phyloP scores from a whole-genome alignment of 2,797 vertebrate species.

The Furcifer pardalis region DNA sequence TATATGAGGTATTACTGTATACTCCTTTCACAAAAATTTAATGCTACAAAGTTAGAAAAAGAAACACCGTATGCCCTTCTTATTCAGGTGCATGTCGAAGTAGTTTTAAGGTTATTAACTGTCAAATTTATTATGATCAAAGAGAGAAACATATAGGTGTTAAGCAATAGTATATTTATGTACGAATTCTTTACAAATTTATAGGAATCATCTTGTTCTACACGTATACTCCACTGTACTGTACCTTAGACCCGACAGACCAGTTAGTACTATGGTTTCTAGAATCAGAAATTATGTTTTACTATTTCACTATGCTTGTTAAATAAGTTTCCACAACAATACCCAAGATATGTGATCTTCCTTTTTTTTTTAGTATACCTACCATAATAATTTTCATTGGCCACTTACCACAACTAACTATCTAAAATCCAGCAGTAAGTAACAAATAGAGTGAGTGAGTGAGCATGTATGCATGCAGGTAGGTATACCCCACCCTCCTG shows the following conservation, averaged over 20 bases:
- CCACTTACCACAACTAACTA: too few species aligned
- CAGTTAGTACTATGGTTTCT: not conserved
- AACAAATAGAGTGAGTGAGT: too few species aligned
- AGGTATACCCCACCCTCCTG: too few species aligned
- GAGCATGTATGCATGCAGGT: too few species aligned
- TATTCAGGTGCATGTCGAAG: not conserved
- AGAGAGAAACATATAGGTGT: not conserved
- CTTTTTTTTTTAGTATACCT: too few species aligned
- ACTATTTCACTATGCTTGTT: not conserved
- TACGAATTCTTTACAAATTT: too few species aligned
- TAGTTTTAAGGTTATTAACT: not conserved
- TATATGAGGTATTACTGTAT: too few species aligned
- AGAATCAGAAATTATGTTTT: not conserved
- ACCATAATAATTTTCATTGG: too few species aligned
- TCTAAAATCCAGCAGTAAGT: too few species aligned
- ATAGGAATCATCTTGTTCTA: too few species aligned
- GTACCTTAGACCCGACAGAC: not conserved
- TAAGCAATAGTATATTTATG: not conserved
- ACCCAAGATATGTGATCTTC: too few species aligned
- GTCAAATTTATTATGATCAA: not conserved
- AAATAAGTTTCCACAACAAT: not conserved
- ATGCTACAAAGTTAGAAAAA: constrained; percentile 16
- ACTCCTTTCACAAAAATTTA: not conserved
- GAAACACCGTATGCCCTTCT: not conserved
- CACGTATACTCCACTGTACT: too few species aligned